Percentiles rank a stretch among this genome's conserved stretches.
Conservation (phyloP, 2,797 vertebrate species). For the Danio albolineatus region DNA sequence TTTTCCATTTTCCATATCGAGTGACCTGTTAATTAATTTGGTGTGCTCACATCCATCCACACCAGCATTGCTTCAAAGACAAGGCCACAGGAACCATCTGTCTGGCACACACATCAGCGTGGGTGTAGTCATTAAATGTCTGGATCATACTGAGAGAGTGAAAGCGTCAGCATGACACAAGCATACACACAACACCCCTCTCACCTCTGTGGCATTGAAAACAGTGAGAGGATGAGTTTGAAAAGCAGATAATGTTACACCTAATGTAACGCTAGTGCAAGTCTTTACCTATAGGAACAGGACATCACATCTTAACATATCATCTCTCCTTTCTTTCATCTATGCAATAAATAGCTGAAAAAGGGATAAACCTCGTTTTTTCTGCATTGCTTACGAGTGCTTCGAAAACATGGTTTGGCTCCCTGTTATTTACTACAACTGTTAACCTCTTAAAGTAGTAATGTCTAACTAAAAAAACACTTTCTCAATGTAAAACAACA, state of each 20-base stretch:
- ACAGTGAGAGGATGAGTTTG: background rate
- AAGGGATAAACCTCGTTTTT: no score
- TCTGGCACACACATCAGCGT: constrained; percentile 47
- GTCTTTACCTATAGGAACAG: no score
- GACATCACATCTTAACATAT: no score
- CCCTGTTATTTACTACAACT: no score
- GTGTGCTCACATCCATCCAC: constrained; percentile 6
- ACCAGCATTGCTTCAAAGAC: constrained; percentile 38
- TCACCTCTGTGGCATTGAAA: constrained; percentile 58
- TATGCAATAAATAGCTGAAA: no score
- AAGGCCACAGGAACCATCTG: constrained; percentile 61
- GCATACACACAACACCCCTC: constrained; percentile 30
- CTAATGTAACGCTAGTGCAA: no score
- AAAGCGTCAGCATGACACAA: constrained; percentile 36
- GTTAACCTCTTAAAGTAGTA: no score
- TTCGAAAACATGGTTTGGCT: no score
- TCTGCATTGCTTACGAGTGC: no score
- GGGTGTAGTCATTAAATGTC: constrained; percentile 46
- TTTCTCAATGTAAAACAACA: no score
- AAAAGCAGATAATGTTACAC: background rate
- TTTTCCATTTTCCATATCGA: background rate
- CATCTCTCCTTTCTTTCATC: no score
- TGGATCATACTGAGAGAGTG: constrained; percentile 39
- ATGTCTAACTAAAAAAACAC: no score
- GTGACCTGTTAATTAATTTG: constrained; percentile 1